phyloP scores from a whole-genome alignment of 2,797 vertebrate species.

The Scarus forsteni region DNA sequence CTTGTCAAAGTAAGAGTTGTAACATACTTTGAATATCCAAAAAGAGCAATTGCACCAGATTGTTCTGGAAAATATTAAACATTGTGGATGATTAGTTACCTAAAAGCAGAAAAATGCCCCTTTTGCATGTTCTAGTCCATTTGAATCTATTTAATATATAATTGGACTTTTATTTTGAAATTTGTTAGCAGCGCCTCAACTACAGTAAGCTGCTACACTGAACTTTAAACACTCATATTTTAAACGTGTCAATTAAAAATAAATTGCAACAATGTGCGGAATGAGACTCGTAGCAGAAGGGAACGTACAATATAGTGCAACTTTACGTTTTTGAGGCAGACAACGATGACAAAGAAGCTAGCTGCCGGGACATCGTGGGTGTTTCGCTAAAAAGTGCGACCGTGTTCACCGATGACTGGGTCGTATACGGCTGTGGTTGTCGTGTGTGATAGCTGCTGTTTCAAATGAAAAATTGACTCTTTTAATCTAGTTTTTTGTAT shows the following conservation, averaged over 20 bases:
- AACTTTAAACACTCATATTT: slow-evolving; percentile 2
- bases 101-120: rapidly evolving
- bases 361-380: not conserved
- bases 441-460: no score
- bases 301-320: not conserved
- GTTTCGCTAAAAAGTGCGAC: no score
- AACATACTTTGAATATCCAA: not conserved
- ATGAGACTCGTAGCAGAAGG: not conserved
- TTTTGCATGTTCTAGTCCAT: no score
- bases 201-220: not conserved
- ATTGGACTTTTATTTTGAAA: slow-evolving; percentile 59
- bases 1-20: slow-evolving; percentile 49
- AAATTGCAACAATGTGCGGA: not conserved
- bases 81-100: rapidly evolving
- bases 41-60: rapidly evolving
- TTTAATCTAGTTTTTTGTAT: no score
- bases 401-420: no score
- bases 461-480: no score
- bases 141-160: not conserved
- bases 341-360: slow-evolving; percentile 1
- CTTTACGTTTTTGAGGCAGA: not conserved
- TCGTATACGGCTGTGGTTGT: no score
- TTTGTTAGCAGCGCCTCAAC: not conserved
- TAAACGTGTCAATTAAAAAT: not conserved
- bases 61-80: rapidly evolving